Percentiles rank a stretch among this genome's conserved stretches.
phyloP scores from a whole-genome alignment of 2,797 vertebrate species.

The Clarias laeviceps region DNA sequence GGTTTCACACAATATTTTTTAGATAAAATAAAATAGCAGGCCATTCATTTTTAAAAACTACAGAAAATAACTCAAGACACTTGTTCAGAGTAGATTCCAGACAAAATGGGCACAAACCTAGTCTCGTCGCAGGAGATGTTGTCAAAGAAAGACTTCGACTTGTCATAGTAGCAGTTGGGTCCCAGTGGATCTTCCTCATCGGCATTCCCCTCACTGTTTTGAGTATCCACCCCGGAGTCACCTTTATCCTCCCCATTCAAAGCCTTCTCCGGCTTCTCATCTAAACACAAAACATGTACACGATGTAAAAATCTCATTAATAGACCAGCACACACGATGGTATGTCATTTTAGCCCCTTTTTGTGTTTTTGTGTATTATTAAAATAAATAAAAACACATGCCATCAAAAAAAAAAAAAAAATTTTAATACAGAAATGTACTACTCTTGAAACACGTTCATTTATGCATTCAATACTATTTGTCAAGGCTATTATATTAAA shows the following conservation, averaged over 20 bases:
- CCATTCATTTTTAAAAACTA: neutral
- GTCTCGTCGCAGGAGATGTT: conserved; percentile 93
- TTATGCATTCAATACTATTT: too few species aligned
- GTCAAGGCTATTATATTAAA: too few species aligned
- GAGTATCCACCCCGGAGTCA: conserved; percentile 86
- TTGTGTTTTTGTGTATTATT: too few species aligned
- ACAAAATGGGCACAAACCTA: conserved; percentile 72
- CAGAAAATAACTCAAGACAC: neutral
- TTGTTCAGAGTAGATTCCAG: neutral
- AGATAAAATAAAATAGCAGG: neutral
- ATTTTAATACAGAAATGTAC: too few species aligned
- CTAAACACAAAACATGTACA: conserved; percentile 64
- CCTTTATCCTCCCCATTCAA: conserved; percentile 91
- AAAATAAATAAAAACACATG: too few species aligned
- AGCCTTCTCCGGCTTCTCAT: conserved; percentile 90
- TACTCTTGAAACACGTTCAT: too few species aligned
- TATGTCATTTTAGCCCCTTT: neutral
- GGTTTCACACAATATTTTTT: neutral
- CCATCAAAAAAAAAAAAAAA: too few species aligned
- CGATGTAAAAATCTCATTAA: neutral
- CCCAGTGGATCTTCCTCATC: conserved; percentile 86
- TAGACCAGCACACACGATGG: neutral
- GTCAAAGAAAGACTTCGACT: conserved; percentile 98
- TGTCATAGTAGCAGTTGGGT: conserved; percentile 92
- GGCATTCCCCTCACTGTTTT: conserved; percentile 82